Percentiles rank a stretch among this genome's conserved stretches.
phyloP scores from a whole-genome alignment of 2,888 invertebrate species.

The Cryptus armator region DNA sequence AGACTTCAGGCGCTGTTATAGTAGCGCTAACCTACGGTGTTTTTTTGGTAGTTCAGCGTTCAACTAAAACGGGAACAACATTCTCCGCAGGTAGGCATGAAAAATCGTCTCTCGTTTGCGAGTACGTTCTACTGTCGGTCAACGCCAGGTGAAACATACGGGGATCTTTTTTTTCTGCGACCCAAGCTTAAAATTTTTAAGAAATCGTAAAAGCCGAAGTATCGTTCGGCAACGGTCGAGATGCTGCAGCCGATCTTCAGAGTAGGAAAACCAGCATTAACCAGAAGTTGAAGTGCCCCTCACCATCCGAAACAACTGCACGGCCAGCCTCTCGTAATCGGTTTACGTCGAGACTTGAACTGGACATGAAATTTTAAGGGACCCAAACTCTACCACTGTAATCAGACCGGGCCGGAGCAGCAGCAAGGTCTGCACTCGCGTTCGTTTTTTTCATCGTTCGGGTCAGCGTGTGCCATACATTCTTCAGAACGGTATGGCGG shows the following conservation, averaged over 20 bases:
- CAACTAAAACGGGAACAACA: background rate
- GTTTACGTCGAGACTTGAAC: slow-evolving; percentile 22
- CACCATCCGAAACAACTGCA: background rate
- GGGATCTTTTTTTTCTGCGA: too few species aligned
- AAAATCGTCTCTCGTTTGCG: background rate
- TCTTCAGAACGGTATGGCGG: background rate
- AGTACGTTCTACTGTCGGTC: background rate
- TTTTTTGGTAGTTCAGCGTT: background rate
- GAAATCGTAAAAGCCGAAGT: slow-evolving; percentile 30
- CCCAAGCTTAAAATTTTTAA: slow-evolving; percentile 11
- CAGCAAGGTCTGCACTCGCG: background rate
- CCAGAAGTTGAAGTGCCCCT: background rate
- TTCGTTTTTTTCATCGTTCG: background rate
- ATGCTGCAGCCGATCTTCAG: background rate
- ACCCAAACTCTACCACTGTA: background rate
- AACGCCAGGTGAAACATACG: background rate
- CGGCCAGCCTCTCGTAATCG: slow-evolving; percentile 32
- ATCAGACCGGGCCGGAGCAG: background rate
- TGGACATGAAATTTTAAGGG: slow-evolving; percentile 51
- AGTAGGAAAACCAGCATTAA: background rate
- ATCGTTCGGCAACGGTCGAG: background rate
- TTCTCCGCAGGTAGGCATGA: background rate
- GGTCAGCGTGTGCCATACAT: background rate
- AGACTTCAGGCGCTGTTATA: too few species aligned
- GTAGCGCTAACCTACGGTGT: too few species aligned